Conservation (phyloP, 2,797 vertebrate genomes). For the Australoheros facetus region DNA sequence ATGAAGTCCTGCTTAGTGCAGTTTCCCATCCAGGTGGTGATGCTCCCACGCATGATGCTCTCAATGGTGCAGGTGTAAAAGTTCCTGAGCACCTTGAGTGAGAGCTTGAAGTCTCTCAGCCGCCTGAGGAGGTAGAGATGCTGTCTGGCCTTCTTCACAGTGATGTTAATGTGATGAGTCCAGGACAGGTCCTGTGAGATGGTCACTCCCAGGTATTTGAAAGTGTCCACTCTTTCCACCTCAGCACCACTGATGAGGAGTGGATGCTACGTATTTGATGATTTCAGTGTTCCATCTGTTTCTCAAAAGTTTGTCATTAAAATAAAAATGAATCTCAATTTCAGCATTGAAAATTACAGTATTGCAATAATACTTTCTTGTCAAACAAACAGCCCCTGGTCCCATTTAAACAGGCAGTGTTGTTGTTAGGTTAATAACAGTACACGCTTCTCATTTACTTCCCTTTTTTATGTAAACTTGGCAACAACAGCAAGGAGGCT, state of each 20-base stretch:
- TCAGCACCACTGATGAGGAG: neutral
- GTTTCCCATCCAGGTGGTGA: too few relatives aligned
- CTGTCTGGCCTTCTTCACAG: too few relatives aligned
- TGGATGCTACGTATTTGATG: neutral
- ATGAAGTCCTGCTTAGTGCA: too few relatives aligned
- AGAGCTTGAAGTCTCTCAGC: too few relatives aligned
- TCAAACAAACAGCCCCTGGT: conserved; percentile 29
- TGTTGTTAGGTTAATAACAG: conserved; percentile 54
- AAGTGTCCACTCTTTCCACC: too few relatives aligned
- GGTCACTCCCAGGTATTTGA: too few relatives aligned
- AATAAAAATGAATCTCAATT: conserved; percentile 20
- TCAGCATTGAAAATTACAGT: conserved; percentile 4
- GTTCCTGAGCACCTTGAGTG: too few relatives aligned
- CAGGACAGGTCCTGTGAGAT: too few relatives aligned
- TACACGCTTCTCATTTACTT: conserved; percentile 41
- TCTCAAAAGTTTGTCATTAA: neutral
- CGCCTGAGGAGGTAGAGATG: too few relatives aligned
- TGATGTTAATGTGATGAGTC: too few relatives aligned
- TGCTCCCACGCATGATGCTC: too few relatives aligned
- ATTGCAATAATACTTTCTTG: conserved; percentile 17
- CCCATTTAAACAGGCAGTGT: conserved; percentile 21
- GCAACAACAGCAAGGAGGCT: conserved; percentile 9
- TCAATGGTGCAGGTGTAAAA: too few relatives aligned
- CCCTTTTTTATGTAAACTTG: conserved; percentile 53
- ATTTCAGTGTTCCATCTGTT: conserved; percentile 33